Base-by-base conservation (phyloP, 2,113 vertebrate species). In the Morone saxatilis region DNA sequence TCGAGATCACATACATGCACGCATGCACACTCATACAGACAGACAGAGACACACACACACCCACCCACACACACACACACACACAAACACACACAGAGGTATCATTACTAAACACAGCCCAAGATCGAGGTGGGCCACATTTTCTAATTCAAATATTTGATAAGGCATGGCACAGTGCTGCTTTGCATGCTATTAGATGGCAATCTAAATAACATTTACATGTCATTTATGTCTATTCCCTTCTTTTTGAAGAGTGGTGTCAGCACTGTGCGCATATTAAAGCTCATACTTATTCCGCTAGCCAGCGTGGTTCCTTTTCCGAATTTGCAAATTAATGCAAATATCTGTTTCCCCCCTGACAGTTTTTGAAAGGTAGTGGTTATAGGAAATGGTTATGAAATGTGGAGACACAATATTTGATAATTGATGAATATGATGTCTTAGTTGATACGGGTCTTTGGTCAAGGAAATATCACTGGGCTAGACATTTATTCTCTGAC, bases 201-300 rank as follows among this genome's bases (percentile, higher is more conserved):
- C 88, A 93, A 94, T 94, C 89, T 92, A 89, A 94, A 94, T 94
- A 90, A 62, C 88, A 93, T 93, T 93, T 92, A 85, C 91, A 93
- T 94, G 86, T 92, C 80, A 92, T 94, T 93, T 93, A 88, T 69
- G 86, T 84, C 87, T 84, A 87, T 92, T 90, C 88, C 78, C 66
- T 83, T 90, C 62, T 74, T 77, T 91, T 78, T 69, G 74, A 90
- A 80, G 83, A 90, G 78, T 66, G 59, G 59, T 81, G 87, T 92
- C 87, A 92, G 79, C 84, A 82, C 53, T 70, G 41, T 86, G 76
- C 72, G 77, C 82, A 76, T 77, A 87, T 91, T 84, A 83, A 84
- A 84, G 71, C 84, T 78, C 72, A 90, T 89, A 80, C 89, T 87
- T 91, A 91, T 92, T 93, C 88, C 56, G 45, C 62, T 74, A 85